Evolutionary conservation across 2,113 vertebrate species (phyloP).

Genomic region (Empidonax alnorum): DNA sequence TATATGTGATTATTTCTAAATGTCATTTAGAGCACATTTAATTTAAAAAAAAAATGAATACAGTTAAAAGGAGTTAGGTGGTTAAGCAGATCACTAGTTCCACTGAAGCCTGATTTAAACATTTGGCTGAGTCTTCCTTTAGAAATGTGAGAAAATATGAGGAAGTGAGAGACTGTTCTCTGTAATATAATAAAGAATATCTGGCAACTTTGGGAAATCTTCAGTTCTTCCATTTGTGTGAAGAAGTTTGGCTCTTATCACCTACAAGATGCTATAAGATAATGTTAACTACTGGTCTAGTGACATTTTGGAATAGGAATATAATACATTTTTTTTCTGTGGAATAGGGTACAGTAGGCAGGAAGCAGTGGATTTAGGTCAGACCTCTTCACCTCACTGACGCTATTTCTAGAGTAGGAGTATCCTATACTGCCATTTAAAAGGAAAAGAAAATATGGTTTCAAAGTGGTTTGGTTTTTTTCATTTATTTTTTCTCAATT

Average conservation of each 20-base stretch:
- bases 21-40: not conserved
- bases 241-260: not conserved
- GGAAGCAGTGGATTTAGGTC: not conserved
- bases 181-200: not conserved
- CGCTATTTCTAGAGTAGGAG: not conserved
- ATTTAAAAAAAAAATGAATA: not conserved
- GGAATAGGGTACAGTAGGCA: not conserved
- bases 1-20: not conserved
- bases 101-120: not conserved
- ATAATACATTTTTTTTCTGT: not conserved
- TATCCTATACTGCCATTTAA: not conserved
- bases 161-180: not conserved
- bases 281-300: not conserved
- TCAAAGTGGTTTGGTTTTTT: not conserved
- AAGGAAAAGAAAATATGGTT: not conserved
- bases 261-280: not conserved
- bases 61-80: not conserved
- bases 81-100: not conserved
- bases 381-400: not conserved
- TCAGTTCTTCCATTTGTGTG: not conserved
- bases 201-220: not conserved
- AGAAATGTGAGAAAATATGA: not conserved
- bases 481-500: accelerated
- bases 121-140: not conserved
- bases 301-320: not conserved